Evolutionary conservation across 2,113 vertebrate species (phyloP), one percentile per base, ranked within the genome.

Genomic region (Vicugna pacos): DNA sequence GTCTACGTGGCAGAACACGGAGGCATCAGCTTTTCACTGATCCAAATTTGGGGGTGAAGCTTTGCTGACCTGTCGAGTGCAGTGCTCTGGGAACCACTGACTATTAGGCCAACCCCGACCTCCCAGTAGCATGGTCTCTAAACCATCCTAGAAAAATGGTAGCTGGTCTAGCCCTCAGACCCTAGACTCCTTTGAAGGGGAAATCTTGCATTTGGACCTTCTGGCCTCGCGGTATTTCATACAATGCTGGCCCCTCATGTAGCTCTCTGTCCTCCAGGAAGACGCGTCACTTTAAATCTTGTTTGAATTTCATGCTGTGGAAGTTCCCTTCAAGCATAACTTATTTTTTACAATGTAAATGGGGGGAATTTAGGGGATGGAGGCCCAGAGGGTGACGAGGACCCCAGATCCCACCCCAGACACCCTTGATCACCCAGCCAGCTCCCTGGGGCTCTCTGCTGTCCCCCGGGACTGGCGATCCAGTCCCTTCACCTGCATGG

Each of bases 251-350:
- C 50, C 42, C 69, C 38, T 58, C 20, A 10, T 15, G 12, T 12
- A 42, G 15, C 62, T 80, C 52, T 92, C 46, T 81, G 75, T 52
- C 35, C 16, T 70, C 58, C 22, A 80, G 70, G 54, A 94, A 91
- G 84, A 64, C 52, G 73, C 48, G 50, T 46, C 76, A n/a, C 92
- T 93, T 91, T 85, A 72, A 89, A 81, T 70, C 56, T 93, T 94
- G 54, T 90, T 94, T 93, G 93, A 91, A 89, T 77, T 67, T 82
- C 38, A 72, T 83, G 42, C 30, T 69, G 24, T 79, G 67, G 62
- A 89, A 93, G 56, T 89, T 91, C 79, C 85, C 90, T 80, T 91
- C 62, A 69, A 24, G 42, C 64, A 12, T 54, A 92, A 72, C 89
- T 96, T 81, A 72, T 85, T 87, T 95, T 87, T 87, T 32, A 72